These are phyloP conservation scores for Brachypodius melanocephalos DNA, from an alignment of 2,113 vertebrate species.

Conservation along the genomic window DNA sequence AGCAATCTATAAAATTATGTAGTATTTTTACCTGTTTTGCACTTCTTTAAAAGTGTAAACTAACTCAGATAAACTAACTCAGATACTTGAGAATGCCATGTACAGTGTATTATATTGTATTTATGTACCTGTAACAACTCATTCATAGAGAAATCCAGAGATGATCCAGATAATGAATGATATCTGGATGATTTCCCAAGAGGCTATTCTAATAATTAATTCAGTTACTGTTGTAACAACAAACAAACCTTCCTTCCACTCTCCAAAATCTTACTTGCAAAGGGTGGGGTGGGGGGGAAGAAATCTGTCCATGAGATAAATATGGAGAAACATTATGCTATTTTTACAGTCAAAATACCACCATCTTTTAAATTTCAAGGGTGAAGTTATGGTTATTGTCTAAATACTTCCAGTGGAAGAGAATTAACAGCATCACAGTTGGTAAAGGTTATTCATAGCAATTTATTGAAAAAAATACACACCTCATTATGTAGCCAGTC, in stretches of 20 bases:
- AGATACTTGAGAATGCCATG: neutral
- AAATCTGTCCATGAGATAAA: neutral
- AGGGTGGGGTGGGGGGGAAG: fast-evolving
- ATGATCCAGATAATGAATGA: neutral
- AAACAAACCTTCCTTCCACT: neutral
- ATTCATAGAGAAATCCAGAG: neutral
- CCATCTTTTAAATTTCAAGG: neutral
- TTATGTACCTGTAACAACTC: neutral
- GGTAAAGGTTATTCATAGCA: neutral
- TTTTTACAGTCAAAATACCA: neutral
- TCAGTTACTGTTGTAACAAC: neutral
- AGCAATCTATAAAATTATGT: neutral
- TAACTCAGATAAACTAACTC: neutral
- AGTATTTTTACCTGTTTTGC: neutral
- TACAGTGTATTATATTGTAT: neutral
- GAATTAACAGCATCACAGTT: neutral
- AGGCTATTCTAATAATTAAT: neutral
- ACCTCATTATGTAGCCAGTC: neutral
- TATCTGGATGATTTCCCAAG: neutral
- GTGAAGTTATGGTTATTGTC: neutral
- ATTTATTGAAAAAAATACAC: neutral
- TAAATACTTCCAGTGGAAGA: neutral
- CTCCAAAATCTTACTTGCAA: neutral
- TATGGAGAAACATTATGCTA: neutral
- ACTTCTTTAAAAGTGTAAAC: neutral